Percentiles rank a stretch among this genome's conserved stretches.
Evolutionary conservation across 2,113 vertebrate species (phyloP).

Genomic region (Sebastes schlegelii): DNA sequence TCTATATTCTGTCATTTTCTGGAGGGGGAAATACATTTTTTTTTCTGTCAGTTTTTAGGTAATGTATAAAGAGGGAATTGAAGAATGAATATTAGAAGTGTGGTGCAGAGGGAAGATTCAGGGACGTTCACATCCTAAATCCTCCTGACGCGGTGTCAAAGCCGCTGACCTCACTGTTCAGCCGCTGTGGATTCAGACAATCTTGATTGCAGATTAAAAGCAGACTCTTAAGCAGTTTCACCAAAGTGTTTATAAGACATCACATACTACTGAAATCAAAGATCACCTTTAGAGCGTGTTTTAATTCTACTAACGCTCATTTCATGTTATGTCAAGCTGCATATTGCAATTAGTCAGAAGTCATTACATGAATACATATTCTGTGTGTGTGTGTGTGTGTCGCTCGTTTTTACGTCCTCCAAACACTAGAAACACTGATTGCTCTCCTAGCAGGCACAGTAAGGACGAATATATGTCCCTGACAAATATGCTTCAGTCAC

Average conservation of each 20-base stretch:
- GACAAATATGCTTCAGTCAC: slow-evolving; percentile 42
- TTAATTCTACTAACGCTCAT: not conserved
- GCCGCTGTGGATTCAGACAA: slow-evolving; percentile 30
- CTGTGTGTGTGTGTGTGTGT: slow-evolving; percentile 6
- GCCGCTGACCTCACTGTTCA: slow-evolving; percentile 59
- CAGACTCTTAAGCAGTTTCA: slow-evolving; percentile 33
- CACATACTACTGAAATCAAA: slow-evolving; percentile 12
- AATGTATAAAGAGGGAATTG: slow-evolving; percentile 22
- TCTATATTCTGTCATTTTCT: slow-evolving; percentile 51
- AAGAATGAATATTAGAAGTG: slow-evolving; percentile 47
- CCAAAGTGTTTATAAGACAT: not conserved
- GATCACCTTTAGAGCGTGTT: not conserved
- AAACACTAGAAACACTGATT: not conserved
- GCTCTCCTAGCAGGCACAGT: slow-evolving; percentile 5
- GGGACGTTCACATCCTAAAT: slow-evolving; percentile 50
- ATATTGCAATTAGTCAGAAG: slow-evolving; percentile 23
- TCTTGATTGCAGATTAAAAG: slow-evolving; percentile 61
- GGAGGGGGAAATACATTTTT: slow-evolving; percentile 46
- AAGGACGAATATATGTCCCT: slow-evolving; percentile 25
- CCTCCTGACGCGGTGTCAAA: slow-evolving; percentile 47
- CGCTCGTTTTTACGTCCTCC: slow-evolving; percentile 23
- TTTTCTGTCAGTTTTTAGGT: slow-evolving; percentile 34
- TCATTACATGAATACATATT: slow-evolving; percentile 22
- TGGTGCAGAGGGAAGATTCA: slow-evolving; percentile 33
- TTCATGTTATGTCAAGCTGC: not conserved